Base-by-base conservation (phyloP, 2,888 invertebrate species). In the Melanargia galathea region DNA sequence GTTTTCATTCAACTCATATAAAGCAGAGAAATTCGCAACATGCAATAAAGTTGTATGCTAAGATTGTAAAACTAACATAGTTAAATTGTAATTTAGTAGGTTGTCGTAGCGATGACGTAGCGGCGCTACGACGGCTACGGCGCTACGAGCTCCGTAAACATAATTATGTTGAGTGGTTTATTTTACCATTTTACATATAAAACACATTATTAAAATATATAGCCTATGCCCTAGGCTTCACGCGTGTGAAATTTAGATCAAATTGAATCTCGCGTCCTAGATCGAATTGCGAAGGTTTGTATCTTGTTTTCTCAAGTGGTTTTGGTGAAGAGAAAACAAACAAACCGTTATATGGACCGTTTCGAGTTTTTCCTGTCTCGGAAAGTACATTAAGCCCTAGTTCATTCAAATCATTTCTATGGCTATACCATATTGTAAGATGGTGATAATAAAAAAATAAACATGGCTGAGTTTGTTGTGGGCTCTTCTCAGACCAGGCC, bases 111-210 rank as follows among this genome's bases (percentile, higher is more conserved):
- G 49, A 16, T 35, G 52, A 35, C 30, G 61, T 58, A 58, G 52
- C 24, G 16, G 30, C 54, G 59, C 60, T 60, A 65, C 43, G 51
- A 20, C 52, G 35, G 59, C 59, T 45, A 13, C 49, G 51, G 60
- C n/a, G 46, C 62, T 56, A 49, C 62, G 56, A 49, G 58, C 61
- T 55, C 61, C 64, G 66, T 59, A 64, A 64, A 66, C 62, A 64
- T 58, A 60, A 66, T 66, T 64, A 62, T 22, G 58, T 54, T 46
- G 58, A 64, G 66, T 54, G 61, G 61, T 64, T 62, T 66, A 60
- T 64, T n/a, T n/a, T 63, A 63, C 40, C 46, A 56, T 63, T 55
- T 61, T 52, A 38, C 24, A 63, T 62, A 60, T 57, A 59, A 64
- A 59, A 55, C 45, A 56, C 45, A 40, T 40, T 43, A 58, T 64